Evolutionary conservation across 2,113 vertebrate species (phyloP), one percentile per base, ranked within the genome.

Genomic region (Lepidothrix coronata): DNA sequence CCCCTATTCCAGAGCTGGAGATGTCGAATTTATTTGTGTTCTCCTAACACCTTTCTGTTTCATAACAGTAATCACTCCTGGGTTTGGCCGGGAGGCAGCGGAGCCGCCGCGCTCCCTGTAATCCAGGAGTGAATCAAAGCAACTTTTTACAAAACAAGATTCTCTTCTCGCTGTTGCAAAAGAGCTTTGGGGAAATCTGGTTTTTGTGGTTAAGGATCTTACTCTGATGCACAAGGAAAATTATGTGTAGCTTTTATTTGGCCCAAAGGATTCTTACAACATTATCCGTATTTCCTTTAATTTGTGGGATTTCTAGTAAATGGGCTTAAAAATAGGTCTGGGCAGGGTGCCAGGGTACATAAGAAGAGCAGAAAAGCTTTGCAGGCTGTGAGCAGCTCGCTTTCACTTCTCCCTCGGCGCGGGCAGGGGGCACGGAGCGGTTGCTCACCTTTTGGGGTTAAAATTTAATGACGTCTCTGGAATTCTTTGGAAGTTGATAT

Each of bases 231-330:
- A 41, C 49, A 81, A 93, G 95, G 75, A 95, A 91, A 75, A 86
- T 94, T 93, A 94, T 90, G 89, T 85, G 91, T 72, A 94, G 96
- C 96, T 97, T 97, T 97, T 95, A 97, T 97, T 96, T 89, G 96
- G 97, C 97, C 97, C 98, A 94, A 93, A 98, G 97, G 97, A 97
- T 98, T 97, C 98, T 97, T 97, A 94, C 97, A 97, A 97, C 98
- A 96, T 98, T 97, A 97, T 98, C 97, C 81, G 73, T 97, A 97
- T 98, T 98, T 98, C 98, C 98, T 98, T 98, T 98, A 98, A 98
- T 98, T 98, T 97, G 97, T 96, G 97, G 97, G 97, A 98, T 98
- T 98, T 98, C 98, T 98, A 98, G 98, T 98, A 98, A 98, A 98
- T 97, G 97, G 97, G 94, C 96, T 98, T 98, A 98, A 98, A 98